Conservation (phyloP, 2,888 invertebrate genomes). For the Drosophila greeni region DNA sequence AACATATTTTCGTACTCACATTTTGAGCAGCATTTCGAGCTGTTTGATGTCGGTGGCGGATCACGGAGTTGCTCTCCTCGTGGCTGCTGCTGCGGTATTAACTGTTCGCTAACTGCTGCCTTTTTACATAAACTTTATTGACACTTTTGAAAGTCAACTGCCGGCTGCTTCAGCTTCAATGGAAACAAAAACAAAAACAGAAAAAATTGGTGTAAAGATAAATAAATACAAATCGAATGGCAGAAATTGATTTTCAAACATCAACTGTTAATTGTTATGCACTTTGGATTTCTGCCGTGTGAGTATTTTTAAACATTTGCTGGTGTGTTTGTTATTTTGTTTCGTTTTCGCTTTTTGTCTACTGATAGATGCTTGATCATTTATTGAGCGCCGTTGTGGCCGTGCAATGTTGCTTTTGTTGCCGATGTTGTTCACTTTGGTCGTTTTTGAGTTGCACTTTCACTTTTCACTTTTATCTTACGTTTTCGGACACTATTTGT, state of each 20-base stretch:
- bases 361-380: conserved; percentile 3
- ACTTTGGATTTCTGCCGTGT: conserved; percentile 21
- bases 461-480: conserved; percentile 64
- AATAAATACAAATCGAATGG: conserved; percentile 24
- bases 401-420: conserved; percentile 21
- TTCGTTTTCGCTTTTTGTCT: conserved; percentile 8
- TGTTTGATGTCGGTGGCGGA: conserved; percentile 25
- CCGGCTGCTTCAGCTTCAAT: conserved; percentile 38
- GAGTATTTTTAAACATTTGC: conserved; percentile 18
- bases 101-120: conserved; percentile 36
- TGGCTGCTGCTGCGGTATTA: conserved; percentile 18
- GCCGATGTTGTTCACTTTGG: conserved; percentile 31
- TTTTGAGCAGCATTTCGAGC: conserved; percentile 63
- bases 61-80: conserved; percentile 33
- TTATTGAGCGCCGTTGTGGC: conserved; percentile 1
- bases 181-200: conserved; percentile 24
- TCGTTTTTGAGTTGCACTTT: conserved; percentile 61
- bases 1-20: conserved; percentile 50
- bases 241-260: conserved; percentile 32
- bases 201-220: conserved; percentile 18
- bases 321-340: conserved; percentile 2
- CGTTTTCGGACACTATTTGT: conserved; percentile 28
- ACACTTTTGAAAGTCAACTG: conserved; percentile 68
- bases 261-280: conserved; percentile 35
- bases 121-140: conserved; percentile 51